These are phyloP conservation scores for Therioaphis trifolii DNA, from an alignment of 2,888 invertebrate species.

Conservation along the genomic window DNA sequence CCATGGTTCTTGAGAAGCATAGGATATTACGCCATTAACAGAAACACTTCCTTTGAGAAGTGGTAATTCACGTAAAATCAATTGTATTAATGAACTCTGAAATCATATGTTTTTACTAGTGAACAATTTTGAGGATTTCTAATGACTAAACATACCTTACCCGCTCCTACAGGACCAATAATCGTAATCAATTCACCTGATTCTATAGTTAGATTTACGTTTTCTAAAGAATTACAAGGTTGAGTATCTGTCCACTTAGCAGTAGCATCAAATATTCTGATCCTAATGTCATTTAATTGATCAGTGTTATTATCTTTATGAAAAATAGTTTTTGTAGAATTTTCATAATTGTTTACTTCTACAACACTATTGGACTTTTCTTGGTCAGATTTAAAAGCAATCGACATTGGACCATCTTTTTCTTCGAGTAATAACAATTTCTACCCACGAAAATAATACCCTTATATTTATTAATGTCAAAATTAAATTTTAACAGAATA, in stretches of 20 bases:
- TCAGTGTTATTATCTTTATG: background rate
- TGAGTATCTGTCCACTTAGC: conserved; percentile 72
- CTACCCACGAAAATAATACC: conserved; percentile 67
- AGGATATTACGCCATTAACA: conserved; percentile 79
- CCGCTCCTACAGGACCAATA: conserved; percentile 81
- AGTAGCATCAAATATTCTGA: conserved; percentile 69
- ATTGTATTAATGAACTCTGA: conserved; percentile 77
- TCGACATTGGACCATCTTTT: conserved; percentile 11
- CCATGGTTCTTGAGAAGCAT: conserved; percentile 91
- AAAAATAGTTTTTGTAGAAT: background rate
- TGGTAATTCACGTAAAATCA: conserved; percentile 83
- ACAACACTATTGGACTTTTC: too few relatives aligned
- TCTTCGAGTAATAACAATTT: conserved; percentile 70
- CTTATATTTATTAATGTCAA: background rate
- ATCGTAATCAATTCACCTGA: conserved; percentile 76
- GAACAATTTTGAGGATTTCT: background rate
- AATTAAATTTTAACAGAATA: too few relatives aligned
- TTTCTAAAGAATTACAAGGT: conserved; percentile 71
- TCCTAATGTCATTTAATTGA: conserved; percentile 68
- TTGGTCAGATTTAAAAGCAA: too few relatives aligned
- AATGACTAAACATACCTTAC: conserved; percentile 78
- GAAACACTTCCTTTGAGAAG: conserved; percentile 74
- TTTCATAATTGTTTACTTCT: background rate
- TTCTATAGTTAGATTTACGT: conserved; percentile 72
- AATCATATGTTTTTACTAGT: conserved; percentile 46